Percentiles rank a stretch among this genome's conserved stretches.
Evolutionary conservation across 1,140 invertebrate species (phyloP).

Genomic region (Araneus ventricosus): DNA sequence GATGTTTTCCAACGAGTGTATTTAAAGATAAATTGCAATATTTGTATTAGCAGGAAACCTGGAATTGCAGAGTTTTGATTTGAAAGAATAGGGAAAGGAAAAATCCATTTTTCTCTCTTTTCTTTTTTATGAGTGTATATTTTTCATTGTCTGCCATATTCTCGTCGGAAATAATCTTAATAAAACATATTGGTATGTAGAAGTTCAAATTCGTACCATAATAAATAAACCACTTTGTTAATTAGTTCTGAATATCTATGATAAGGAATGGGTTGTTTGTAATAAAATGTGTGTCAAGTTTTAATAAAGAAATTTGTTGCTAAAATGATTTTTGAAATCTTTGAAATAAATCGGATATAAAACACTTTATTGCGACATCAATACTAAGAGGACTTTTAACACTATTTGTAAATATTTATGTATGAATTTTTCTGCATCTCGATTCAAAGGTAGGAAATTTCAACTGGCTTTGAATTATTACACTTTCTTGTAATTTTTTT

Average conservation of each 20-base stretch:
- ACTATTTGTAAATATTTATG: conserved; percentile 24
- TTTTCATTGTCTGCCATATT: too few relatives aligned
- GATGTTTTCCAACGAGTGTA: too few relatives aligned
- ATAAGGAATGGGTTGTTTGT: background rate
- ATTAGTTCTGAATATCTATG: background rate
- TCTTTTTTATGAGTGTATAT: background rate
- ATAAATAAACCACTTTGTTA: background rate
- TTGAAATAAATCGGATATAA: background rate
- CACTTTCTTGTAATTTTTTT: background rate
- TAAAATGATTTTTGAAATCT: background rate
- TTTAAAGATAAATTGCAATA: too few relatives aligned
- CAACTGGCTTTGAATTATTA: background rate
- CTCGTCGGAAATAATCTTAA: too few relatives aligned
- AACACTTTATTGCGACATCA: background rate
- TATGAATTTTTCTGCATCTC: background rate
- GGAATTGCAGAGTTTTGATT: too few relatives aligned
- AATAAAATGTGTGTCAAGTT: conserved; percentile 13
- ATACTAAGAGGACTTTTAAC: background rate
- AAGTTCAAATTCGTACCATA: too few relatives aligned
- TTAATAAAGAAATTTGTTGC: background rate
- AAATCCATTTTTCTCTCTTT: background rate
- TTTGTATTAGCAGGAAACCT: too few relatives aligned
- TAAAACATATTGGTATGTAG: too few relatives aligned
- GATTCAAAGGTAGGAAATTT: conserved; percentile 26
- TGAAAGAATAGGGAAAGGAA: too few relatives aligned